A percentile compares a stretch with the other conserved stretches of the same genome.
These are phyloP conservation scores for Polypedilum pembai DNA, from an alignment of 1,140 invertebrate species.

Conservation along the genomic window DNA sequence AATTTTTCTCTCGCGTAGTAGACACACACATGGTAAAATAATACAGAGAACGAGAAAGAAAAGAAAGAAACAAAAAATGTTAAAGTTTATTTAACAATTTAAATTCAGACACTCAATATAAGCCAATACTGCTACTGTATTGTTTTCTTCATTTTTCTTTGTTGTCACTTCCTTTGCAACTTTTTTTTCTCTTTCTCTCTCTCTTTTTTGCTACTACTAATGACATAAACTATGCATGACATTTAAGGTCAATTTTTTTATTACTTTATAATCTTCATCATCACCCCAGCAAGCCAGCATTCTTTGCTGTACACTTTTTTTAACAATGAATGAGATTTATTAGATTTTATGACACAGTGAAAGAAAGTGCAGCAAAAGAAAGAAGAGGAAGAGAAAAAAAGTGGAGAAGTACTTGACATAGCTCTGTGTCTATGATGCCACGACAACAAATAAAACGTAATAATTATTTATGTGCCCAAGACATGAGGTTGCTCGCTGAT, in stretches of 20 bases:
- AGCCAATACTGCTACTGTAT: not conserved
- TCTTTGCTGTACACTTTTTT: not conserved
- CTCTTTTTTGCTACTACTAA: not conserved
- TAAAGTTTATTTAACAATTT: slow-evolving; percentile 20
- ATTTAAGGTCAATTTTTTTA: slow-evolving; percentile 14
- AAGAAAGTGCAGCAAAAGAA: slow-evolving; percentile 8
- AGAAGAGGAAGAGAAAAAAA: not conserved
- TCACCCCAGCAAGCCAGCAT: not conserved
- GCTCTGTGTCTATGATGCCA: not conserved
- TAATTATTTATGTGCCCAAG: not conserved
- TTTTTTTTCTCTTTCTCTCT: not conserved
- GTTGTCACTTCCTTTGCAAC: not conserved
- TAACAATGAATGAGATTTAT: slow-evolving; percentile 19
- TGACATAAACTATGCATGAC: slow-evolving; percentile 17
- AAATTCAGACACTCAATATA: not conserved
- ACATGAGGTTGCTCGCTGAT: not conserved
- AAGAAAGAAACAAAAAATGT: not conserved
- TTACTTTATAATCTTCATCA: slow-evolving; percentile 19
- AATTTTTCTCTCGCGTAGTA: not conserved
- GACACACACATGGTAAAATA: not conserved
- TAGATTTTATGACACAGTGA: not conserved
- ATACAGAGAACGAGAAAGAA: not conserved
- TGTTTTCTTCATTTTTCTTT: slow-evolving; percentile 15
- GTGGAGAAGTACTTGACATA: not conserved
- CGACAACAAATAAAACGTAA: slow-evolving; percentile 9